phyloP scores from a whole-genome alignment of 2,888 invertebrate genomes.

The Nineta flava region DNA sequence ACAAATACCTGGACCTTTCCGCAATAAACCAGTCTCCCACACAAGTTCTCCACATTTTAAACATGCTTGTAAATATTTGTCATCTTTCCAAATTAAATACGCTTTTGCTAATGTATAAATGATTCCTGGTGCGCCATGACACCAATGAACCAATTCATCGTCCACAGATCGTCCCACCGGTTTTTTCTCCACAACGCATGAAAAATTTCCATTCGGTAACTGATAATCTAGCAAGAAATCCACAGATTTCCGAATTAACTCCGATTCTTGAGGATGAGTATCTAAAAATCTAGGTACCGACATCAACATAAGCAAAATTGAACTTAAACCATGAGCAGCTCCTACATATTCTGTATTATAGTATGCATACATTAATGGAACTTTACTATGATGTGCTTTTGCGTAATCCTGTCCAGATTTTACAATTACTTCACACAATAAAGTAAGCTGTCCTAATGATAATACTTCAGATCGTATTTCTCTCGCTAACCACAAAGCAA shows the following conservation, averaged over 20 bases:
- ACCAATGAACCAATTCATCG: conserved; percentile 75
- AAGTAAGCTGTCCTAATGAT: conserved; percentile 32
- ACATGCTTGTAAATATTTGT: conserved; percentile 53
- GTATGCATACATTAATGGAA: conserved; percentile 67
- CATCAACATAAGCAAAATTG: conserved; percentile 48
- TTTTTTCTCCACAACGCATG: conserved; percentile 57
- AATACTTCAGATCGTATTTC: conserved; percentile 33
- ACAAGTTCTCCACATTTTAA: conserved; percentile 55
- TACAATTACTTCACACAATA: conserved; percentile 52
- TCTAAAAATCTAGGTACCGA: conserved; percentile 40
- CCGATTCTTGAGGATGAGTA: conserved; percentile 32
- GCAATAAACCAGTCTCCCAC: conserved; percentile 68
- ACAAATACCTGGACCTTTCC: conserved; percentile 80
- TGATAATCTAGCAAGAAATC: conserved; percentile 52
- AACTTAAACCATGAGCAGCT: conserved; percentile 50
- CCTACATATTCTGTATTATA: conserved; percentile 58
- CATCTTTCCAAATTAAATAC: conserved; percentile 54
- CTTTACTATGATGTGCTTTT: conserved; percentile 33
- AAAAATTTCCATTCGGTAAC: conserved; percentile 56
- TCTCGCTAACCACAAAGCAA: conserved; percentile 53
- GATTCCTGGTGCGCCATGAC: conserved; percentile 75
- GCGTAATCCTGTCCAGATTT: conserved; percentile 57
- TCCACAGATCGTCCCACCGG: conserved; percentile 23
- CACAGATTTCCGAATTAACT: conserved; percentile 44
- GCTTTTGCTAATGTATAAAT: conserved; percentile 71